Conservation (phyloP, 2,797 vertebrate species). For the Ctenopoma kingsleyae region DNA sequence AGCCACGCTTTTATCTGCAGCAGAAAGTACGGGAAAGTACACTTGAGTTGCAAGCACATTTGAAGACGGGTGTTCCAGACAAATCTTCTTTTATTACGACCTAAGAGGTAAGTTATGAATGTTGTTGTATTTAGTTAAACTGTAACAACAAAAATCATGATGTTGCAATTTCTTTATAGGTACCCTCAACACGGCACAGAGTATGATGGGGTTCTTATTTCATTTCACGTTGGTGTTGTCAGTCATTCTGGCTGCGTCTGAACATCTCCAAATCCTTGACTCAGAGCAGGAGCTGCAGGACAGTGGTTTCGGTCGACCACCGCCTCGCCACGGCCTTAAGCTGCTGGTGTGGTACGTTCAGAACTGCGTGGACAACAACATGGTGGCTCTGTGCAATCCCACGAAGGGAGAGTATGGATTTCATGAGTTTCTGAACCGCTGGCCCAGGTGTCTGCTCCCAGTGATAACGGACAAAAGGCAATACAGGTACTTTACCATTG, state of each 20-base stretch:
- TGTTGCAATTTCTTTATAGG: conserved; percentile 3
- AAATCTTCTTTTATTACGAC: not conserved
- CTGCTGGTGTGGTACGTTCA: conserved; percentile 78
- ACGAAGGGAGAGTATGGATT: conserved; percentile 68
- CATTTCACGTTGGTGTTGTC: conserved; percentile 20
- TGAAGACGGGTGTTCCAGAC: not conserved
- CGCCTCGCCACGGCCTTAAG: conserved; percentile 75
- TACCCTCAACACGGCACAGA: not conserved
- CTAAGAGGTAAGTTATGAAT: conserved; percentile 33
- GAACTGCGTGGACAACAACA: conserved; percentile 81
- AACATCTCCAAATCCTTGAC: conserved; percentile 59
- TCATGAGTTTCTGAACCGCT: conserved; percentile 65
- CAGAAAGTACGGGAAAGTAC: not conserved
- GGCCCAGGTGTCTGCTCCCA: conserved; percentile 58
- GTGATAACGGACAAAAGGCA: conserved; percentile 58
- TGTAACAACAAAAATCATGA: not conserved
- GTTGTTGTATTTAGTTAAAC: not conserved
- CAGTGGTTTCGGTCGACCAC: conserved; percentile 75
- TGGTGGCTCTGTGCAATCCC: conserved; percentile 76
- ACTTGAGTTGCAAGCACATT: not conserved
- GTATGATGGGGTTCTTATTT: conserved; percentile 24
- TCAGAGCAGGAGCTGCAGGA: conserved; percentile 66
- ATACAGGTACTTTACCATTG: conserved; percentile 74
- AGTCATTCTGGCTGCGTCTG: conserved; percentile 29
- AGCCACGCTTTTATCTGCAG: conserved; percentile 11